These are phyloP conservation scores for Scleropages formosus DNA, from an alignment of 2,797 vertebrate genomes.

Conservation along the genomic window DNA sequence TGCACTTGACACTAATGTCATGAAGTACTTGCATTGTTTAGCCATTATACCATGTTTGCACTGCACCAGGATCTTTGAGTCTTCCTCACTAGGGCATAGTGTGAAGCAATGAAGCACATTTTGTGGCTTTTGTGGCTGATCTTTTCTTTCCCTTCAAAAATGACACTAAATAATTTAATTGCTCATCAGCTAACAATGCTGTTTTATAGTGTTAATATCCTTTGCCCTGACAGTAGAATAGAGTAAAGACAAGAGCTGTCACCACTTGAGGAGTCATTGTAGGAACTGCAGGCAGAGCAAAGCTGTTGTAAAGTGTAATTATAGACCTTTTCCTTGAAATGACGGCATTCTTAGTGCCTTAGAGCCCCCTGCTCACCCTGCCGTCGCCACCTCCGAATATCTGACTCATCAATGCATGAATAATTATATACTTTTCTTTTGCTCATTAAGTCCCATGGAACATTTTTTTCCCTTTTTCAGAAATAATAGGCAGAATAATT, in stretches of 20 bases:
- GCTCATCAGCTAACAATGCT: constrained; percentile 88
- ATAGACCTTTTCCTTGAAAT: constrained; percentile 86
- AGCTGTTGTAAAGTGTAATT: constrained; percentile 89
- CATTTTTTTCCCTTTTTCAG: neutral
- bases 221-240: constrained; percentile 81
- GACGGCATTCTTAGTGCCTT: constrained; percentile 79
- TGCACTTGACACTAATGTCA: neutral
- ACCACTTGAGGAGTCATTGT: constrained; percentile 60
- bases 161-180: constrained; percentile 90
- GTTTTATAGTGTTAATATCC: constrained; percentile 91
- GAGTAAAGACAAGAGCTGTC: constrained; percentile 76
- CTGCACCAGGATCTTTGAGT: too few relatives aligned
- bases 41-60: neutral
- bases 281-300: constrained; percentile 75
- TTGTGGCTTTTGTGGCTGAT: constrained; percentile 35
- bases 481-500: constrained; percentile 26
- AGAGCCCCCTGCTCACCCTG: constrained; percentile 63
- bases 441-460: constrained; percentile 50
- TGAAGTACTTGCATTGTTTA: neutral
- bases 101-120: constrained; percentile 30
- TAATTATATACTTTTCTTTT: constrained; percentile 64
- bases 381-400: constrained; percentile 58
- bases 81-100: neutral
- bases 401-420: constrained; percentile 61
- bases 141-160: constrained; percentile 73